These are phyloP conservation scores for Dicycla oo DNA, from an alignment of 2,888 invertebrate genomes.

Conservation along the genomic window DNA sequence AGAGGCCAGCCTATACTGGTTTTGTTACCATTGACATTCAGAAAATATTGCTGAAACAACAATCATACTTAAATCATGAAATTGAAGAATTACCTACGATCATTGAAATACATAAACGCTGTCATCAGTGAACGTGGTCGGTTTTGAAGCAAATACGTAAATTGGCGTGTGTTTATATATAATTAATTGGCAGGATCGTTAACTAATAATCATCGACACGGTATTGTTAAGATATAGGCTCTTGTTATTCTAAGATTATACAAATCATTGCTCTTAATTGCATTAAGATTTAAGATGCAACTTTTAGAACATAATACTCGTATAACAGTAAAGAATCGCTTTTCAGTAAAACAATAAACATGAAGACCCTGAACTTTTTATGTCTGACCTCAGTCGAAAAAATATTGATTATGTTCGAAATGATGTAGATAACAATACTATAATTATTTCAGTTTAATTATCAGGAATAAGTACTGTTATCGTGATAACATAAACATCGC, in stretches of 20 bases:
- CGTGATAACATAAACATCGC: too few relatives aligned
- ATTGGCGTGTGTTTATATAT: slow-evolving; percentile 61
- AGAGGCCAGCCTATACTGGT: neutral
- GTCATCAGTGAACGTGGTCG: slow-evolving; percentile 37
- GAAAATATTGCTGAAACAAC: neutral
- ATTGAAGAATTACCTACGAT: slow-evolving; percentile 24
- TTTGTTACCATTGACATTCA: neutral
- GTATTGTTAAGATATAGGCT: slow-evolving; percentile 50
- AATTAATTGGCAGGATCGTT: slow-evolving; percentile 67
- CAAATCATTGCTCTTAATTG: neutral
- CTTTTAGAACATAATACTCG: too few relatives aligned
- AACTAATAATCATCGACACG: slow-evolving; percentile 62
- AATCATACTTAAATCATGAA: slow-evolving; percentile 35
- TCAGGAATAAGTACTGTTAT: too few relatives aligned
- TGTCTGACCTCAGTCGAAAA: too few relatives aligned
- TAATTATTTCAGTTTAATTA: too few relatives aligned
- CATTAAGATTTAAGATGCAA: too few relatives aligned
- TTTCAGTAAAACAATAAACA: neutral
- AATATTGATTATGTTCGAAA: too few relatives aligned
- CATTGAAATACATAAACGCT: slow-evolving; percentile 30
- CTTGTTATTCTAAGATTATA: slow-evolving; percentile 23
- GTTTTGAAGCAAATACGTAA: slow-evolving; percentile 37
- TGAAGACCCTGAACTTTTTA: neutral
- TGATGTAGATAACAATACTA: too few relatives aligned
- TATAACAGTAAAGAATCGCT: neutral